Percentiles rank a stretch among this genome's conserved stretches.
Conservation (phyloP, 2,113 vertebrate species). For the Zeus faber region DNA sequence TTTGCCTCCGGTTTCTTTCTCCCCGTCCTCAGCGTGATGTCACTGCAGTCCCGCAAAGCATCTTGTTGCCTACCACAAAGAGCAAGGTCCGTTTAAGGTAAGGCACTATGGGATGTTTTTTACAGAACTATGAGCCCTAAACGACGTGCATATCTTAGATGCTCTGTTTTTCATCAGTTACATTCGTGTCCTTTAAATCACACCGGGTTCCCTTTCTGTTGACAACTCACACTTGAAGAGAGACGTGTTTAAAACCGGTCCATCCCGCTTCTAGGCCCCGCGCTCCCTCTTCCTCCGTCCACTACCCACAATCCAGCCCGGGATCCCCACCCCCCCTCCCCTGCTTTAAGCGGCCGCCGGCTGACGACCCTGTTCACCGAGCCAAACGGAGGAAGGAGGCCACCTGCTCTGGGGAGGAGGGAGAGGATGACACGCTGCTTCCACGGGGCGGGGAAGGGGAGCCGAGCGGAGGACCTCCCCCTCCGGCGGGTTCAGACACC, state of each 20-base stretch:
- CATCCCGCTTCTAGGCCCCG: not conserved
- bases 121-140: too few relatives aligned
- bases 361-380: not conserved
- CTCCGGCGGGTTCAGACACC: not conserved
- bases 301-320: conserved; percentile 45
- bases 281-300: not conserved
- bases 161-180: too few relatives aligned
- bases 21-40: conserved; percentile 17
- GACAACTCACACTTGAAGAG: too few relatives aligned
- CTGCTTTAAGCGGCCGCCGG: conserved; percentile 32
- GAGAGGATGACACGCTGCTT: not conserved
- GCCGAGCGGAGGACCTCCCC: not conserved
- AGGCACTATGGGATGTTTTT: conserved; percentile 6
- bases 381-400: conserved; percentile 48
- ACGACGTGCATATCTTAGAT: too few relatives aligned
- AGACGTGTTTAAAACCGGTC: too few relatives aligned
- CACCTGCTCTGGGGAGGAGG: too few relatives aligned
- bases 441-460: not conserved
- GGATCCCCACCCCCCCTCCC: conserved; percentile 72
- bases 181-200: too few relatives aligned
- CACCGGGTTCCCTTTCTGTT: too few relatives aligned
- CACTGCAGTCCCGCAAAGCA: not conserved
- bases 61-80: not conserved
- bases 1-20: too few relatives aligned
- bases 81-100: conserved; percentile 20